These are phyloP conservation scores for Scyliorhinus canicula DNA, from an alignment of 2,797 vertebrate species.

Conservation along the genomic window DNA sequence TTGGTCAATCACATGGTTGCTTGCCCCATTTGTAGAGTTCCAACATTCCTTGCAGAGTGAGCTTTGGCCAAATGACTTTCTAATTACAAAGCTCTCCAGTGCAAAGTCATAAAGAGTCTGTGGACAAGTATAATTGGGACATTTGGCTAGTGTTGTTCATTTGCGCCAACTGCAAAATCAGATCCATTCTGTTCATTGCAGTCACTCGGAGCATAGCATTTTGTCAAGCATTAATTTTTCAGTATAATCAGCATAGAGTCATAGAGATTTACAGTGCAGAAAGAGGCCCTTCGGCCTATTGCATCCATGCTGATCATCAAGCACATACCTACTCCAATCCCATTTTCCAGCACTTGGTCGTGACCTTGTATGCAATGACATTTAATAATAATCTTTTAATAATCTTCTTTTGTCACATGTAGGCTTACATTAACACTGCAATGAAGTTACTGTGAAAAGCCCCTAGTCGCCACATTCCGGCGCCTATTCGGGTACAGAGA, in stretches of 20 bases:
- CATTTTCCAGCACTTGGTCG: no score
- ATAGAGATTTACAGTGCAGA: no score
- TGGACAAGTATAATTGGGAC: not conserved
- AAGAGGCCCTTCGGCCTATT: no score
- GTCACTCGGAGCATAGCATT: not conserved
- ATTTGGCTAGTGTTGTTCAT: not conserved
- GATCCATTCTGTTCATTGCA: not conserved
- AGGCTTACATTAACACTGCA: no score
- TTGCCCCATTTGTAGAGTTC: not conserved
- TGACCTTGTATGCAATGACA: no score
- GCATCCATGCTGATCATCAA: no score
- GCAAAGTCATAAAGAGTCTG: not conserved
- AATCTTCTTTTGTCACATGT: no score
- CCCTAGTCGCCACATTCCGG: no score
- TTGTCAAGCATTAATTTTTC: not conserved
- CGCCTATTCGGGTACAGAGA: no score
- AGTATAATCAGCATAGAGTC: not conserved
- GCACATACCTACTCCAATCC: no score
- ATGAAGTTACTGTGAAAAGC: no score
- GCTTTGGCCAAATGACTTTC: not conserved
- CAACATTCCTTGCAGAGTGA: not conserved
- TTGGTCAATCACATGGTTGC: not conserved
- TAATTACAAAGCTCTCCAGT: not conserved
- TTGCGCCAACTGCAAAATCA: not conserved
- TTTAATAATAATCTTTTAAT: no score